Conservation (phyloP, 2,888 invertebrate species). For the Boloria euphrosyne region DNA sequence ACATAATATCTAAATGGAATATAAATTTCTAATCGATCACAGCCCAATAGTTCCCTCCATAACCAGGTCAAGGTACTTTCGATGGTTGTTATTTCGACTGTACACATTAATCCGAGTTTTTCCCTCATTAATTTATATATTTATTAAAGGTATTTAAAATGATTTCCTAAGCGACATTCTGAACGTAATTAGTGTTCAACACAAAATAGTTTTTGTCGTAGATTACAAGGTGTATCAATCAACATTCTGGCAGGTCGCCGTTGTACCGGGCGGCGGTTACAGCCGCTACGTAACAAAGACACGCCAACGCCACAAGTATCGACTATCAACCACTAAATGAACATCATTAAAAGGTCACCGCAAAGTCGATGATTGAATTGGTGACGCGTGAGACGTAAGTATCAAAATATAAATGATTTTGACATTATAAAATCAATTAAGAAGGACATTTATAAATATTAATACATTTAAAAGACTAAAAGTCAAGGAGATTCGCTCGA, state of each 20-base stretch:
- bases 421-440: constrained; percentile 12
- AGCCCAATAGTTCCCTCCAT: constrained; percentile 22
- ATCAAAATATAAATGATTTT: constrained; percentile 15
- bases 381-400: background rate
- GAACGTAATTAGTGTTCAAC: background rate
- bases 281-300: constrained; percentile 21
- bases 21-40: constrained; percentile 13
- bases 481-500: constrained; percentile 27
- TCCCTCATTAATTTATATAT: background rate
- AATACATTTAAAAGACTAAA: constrained; percentile 17
- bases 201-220: constrained; percentile 7
- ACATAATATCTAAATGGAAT: no score
- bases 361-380: constrained; percentile 15
- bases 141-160: no score
- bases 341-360: constrained; percentile 17
- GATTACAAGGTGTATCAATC: constrained; percentile 35
- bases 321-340: constrained; percentile 6
- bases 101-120: background rate
- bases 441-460: constrained; percentile 1
- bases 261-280: constrained; percentile 18
- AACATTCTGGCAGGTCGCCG: constrained; percentile 33
- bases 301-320: constrained; percentile 8
- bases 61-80: constrained; percentile 31
- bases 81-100: constrained; percentile 10
- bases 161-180: no score